Percentiles rank a stretch among this genome's conserved stretches.
Evolutionary conservation across 64 coral and sea anemone genomes (phyloP).

Genomic region (Montipora cactus): DNA sequence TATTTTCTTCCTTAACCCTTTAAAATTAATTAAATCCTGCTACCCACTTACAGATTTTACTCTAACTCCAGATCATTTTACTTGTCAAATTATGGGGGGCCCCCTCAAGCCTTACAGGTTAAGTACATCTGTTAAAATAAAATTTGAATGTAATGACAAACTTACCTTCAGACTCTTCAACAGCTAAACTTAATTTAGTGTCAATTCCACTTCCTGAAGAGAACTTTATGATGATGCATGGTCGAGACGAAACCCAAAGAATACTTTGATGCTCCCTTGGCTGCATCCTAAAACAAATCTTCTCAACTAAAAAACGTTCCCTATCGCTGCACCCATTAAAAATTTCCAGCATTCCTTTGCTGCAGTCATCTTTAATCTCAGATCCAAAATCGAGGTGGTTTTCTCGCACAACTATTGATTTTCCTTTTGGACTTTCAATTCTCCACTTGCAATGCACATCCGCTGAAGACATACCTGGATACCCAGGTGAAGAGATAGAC

Average conservation of each 20-base stretch:
- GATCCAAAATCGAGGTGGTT: constrained; percentile 34
- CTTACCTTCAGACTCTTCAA: constrained; percentile 25
- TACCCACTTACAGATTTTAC: no score
- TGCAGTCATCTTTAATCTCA: constrained; percentile 20
- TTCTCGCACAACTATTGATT: constrained; percentile 7
- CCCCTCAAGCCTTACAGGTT: no score
- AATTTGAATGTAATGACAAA: background rate
- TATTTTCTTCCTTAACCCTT: no score
- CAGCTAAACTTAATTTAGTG: constrained; percentile 66
- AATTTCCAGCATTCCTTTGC: constrained; percentile 76
- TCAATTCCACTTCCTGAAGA: constrained; percentile 52
- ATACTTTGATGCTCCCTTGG: constrained; percentile 14
- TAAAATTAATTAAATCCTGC: no score
- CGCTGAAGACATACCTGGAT: background rate
- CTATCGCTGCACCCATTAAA: constrained; percentile 80
- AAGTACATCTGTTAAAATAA: no score
- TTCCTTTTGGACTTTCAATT: constrained; percentile 15
- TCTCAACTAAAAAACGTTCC: constrained; percentile 73
- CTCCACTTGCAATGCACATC: constrained; percentile 29
- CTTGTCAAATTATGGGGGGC: no score
- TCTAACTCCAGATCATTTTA: no score
- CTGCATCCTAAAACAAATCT: constrained; percentile 30
- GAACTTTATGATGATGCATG: constrained; percentile 77
- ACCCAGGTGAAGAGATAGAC: constrained; percentile 45
- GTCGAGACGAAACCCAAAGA: constrained; percentile 79